Conservation (phyloP, 1,140 invertebrate species). For the Drosophila truncata region DNA sequence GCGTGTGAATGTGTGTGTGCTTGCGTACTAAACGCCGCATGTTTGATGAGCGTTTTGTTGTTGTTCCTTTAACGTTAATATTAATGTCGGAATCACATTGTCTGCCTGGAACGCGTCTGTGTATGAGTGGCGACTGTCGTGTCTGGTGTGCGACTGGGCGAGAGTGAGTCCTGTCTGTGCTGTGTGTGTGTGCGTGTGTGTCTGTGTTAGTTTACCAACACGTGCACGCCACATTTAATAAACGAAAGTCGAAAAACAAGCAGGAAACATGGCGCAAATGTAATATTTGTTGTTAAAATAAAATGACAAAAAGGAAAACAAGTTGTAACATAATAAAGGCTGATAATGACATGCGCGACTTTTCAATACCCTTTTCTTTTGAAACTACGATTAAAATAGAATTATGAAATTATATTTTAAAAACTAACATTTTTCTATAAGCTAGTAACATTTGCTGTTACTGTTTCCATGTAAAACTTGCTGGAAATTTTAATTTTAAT, state of each 20-base stretch:
- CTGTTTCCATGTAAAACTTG: not conserved
- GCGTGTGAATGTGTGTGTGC: conserved; percentile 25
- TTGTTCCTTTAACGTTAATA: conserved; percentile 75
- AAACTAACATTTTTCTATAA: too few relatives aligned
- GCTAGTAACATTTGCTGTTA: too few relatives aligned
- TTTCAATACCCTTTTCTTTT: conserved; percentile 27
- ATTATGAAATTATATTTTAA: not conserved
- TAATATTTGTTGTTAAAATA: conserved; percentile 82
- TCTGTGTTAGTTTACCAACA: conserved; percentile 73
- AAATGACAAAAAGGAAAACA: conserved; percentile 67
- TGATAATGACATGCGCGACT: conserved; percentile 4
- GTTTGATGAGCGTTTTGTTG: conserved; percentile 71
- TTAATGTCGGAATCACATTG: conserved; percentile 75
- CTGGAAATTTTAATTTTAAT: not conserved
- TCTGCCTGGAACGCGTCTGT: conserved; percentile 57
- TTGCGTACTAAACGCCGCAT: conserved; percentile 68
- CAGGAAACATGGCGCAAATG: conserved; percentile 74
- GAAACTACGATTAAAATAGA: too few relatives aligned
- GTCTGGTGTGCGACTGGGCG: conserved; percentile 7
- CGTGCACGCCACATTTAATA: conserved; percentile 79
- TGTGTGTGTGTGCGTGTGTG: conserved; percentile 15
- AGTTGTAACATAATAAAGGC: conserved; percentile 61
- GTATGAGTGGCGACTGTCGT: conserved; percentile 25
- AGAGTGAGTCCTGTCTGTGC: conserved; percentile 27
- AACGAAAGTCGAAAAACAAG: conserved; percentile 68